Base-by-base conservation (phyloP, 2,797 vertebrate genomes). In the Stomatorhinus walkeri region DNA sequence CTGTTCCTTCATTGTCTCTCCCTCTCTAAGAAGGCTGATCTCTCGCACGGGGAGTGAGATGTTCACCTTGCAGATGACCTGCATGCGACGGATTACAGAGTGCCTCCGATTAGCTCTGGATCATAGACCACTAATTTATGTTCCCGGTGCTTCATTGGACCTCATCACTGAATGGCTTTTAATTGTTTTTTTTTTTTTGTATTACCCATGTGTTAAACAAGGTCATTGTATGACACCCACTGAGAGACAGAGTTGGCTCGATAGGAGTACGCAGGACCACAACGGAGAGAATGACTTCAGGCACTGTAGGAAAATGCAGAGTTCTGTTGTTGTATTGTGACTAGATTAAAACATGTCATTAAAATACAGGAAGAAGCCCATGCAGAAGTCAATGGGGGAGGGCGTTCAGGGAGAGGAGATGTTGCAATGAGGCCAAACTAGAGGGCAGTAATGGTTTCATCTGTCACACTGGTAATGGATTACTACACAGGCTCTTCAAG, bases 41-140 rank as follows among this genome's bases (percentile, higher is more conserved):
- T 61, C 32, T 88, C 19, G 4, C 76, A 19, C 43, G 40, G 22
- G 51, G 85, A 87, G 24, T 36, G 51, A 40, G 7, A 28, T 10
- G 52, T 59, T 87, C 32, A 32, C 52, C 85, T 56, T 87, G 14
- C 43, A 40, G 52, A 40, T 87, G 85, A 56, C 85, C 85, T 19
- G 52, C 12, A 43, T 22, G 79, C 72, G 43, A 85, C 19, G 52
- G 54, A 85, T 59, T 84, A 79, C 88, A 4, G 36, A 4, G 43
- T 49, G 56, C 64, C 6, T 43, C 12, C 48, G 28, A 46, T 84
- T 59, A 51, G 32, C 56, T 48, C 5, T 46, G 76, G 79, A 88
- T 85, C 76, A 61, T 59, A 84, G 36, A 84, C 32, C 24, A 10
- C 51, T 61, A 84, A 88, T 88, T 84, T 88, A 88, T 61, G n/a